These are phyloP conservation scores for Dioctria rufipes DNA, from an alignment of 2,888 invertebrate genomes.

Conservation along the genomic window DNA sequence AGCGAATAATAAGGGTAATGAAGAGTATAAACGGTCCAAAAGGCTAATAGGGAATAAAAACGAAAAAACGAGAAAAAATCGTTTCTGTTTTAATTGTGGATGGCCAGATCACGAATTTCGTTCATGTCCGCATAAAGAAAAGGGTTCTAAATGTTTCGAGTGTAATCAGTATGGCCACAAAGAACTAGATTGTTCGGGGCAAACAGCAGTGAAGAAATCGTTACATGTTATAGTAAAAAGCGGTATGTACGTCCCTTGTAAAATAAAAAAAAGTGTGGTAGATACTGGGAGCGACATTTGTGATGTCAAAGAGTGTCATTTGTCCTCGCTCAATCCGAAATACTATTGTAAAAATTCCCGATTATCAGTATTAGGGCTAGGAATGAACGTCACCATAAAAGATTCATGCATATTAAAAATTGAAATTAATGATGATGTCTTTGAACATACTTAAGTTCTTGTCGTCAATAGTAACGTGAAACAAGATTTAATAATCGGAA, in stretches of 20 bases:
- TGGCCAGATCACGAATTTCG: background rate
- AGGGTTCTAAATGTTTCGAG: background rate
- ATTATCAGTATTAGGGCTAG: background rate
- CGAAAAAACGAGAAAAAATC: background rate
- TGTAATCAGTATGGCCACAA: conserved; percentile 11
- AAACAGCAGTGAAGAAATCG: background rate
- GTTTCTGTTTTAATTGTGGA: conserved; percentile 13
- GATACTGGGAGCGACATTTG: no score
- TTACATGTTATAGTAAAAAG: background rate
- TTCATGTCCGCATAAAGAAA: background rate
- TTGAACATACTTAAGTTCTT: background rate
- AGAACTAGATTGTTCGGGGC: background rate
- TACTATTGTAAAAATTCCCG: no score
- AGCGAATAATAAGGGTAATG: no score
- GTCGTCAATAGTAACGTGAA: background rate
- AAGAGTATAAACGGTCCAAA: no score
- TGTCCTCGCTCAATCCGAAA: no score
- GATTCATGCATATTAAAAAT: no score
- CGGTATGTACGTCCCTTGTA: no score
- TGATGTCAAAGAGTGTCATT: no score
- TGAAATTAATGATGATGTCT: no score
- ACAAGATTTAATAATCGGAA: conserved; percentile 1
- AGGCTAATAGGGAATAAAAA: background rate
- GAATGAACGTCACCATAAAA: background rate
- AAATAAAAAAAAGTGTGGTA: no score